Conservation (phyloP, 2,888 invertebrate genomes). For the Acrocyrtus sp. region DNA sequence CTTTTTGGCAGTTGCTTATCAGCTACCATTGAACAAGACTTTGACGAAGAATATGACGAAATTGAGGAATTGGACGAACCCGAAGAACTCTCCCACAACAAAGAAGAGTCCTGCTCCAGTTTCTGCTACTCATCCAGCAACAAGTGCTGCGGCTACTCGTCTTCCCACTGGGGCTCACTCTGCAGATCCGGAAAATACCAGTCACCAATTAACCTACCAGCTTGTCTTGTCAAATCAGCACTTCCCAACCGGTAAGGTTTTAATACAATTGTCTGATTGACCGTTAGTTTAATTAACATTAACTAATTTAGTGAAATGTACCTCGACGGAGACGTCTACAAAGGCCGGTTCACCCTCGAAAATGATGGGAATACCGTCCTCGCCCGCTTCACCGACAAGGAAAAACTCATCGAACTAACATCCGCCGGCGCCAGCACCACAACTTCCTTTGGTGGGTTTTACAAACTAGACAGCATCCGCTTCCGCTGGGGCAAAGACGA, state of each 20-base stretch:
- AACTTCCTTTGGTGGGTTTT: too few relatives aligned
- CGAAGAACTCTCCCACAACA: background rate
- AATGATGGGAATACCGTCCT: conserved; percentile 7
- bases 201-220: background rate
- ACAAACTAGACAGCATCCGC: conserved; percentile 1
- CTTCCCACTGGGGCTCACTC: background rate
- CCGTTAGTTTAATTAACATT: too few relatives aligned
- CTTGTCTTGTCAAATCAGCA: too few relatives aligned
- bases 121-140: conserved; percentile 7
- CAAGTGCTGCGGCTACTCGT: conserved; percentile 12
- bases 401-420: background rate
- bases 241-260: background rate
- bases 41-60: too few relatives aligned
- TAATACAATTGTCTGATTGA: too few relatives aligned
- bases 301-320: too few relatives aligned
- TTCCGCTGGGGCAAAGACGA: conserved; percentile 4
- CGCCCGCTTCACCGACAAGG: background rate
- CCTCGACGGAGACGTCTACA: conserved; percentile 5
- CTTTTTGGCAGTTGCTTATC: too few relatives aligned
- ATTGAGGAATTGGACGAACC: background rate
- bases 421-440: background rate
- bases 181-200: conserved; percentile 5
- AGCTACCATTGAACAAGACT: background rate
- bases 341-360: conserved; percentile 1
- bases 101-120: background rate